A percentile compares a stretch with the other conserved stretches of the same genome.
Evolutionary conservation across 2,888 invertebrate species (phyloP).

Genomic region (Pseudanteris insignis): DNA sequence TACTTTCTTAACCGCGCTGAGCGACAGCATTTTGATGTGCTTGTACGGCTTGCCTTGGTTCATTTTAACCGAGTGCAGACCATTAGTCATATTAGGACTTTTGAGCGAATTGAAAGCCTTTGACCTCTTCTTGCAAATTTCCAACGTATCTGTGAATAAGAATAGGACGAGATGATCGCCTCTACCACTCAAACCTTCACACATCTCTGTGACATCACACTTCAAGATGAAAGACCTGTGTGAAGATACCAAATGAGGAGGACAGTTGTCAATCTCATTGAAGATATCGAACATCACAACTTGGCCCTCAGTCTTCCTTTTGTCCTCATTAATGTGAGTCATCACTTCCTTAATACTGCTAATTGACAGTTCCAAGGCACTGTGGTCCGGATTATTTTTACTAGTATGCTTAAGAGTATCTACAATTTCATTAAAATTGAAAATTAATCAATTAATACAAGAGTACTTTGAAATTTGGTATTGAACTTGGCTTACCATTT

Average conservation of each 20-base stretch:
- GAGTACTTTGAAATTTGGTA: no score
- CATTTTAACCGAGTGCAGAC: conserved; percentile 70
- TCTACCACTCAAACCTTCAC: conserved; percentile 83
- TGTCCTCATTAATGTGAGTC: conserved; percentile 97
- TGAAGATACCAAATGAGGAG: conserved; percentile 91
- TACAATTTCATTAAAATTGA: no score
- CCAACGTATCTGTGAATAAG: conserved; percentile 93
- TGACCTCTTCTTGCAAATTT: conserved; percentile 88
- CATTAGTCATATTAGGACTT: conserved; percentile 74
- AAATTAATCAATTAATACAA: no score
- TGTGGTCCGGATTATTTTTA: conserved; percentile 87
- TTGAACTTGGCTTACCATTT: conserved; percentile 75
- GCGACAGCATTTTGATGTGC: conserved; percentile 88
- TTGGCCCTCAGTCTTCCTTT: conserved; percentile 94
- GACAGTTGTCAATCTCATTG: conserved; percentile 98
- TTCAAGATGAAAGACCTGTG: conserved; percentile 89
- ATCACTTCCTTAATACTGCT: conserved; percentile 91
- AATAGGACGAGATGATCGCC: conserved; percentile 89
- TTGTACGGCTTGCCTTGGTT: conserved; percentile 85
- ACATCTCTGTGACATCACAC: conserved; percentile 88
- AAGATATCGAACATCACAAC: conserved; percentile 96
- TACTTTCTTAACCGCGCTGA: conserved; percentile 89
- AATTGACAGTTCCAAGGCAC: conserved; percentile 84
- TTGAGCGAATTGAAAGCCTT: conserved; percentile 78
- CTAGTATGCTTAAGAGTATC: conserved; percentile 93